Conservation (phyloP, 2,797 vertebrate genomes). For the Sebastes minor region DNA sequence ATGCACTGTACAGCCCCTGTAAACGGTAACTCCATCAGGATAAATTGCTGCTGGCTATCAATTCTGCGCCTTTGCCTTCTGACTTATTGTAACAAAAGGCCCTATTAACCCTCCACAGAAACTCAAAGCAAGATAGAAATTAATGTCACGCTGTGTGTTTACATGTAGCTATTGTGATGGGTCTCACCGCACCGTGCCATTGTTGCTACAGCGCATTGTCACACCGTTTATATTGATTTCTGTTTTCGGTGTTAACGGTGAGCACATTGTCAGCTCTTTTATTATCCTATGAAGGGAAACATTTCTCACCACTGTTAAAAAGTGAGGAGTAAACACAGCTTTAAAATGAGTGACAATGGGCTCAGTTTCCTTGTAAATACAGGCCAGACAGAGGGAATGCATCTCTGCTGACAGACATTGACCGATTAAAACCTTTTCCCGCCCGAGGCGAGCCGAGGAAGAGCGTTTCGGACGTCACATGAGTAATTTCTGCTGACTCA, state of each 20-base stretch:
- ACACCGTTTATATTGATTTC: slow-evolving; percentile 31
- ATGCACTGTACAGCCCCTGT: slow-evolving; percentile 65
- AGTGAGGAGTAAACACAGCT: background rate
- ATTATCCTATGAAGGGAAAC: slow-evolving; percentile 12
- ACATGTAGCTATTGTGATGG: background rate
- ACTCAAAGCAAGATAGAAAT: slow-evolving; percentile 18
- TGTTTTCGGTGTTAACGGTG: slow-evolving; percentile 29
- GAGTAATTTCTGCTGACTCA: slow-evolving; percentile 71
- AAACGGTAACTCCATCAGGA: slow-evolving; percentile 79
- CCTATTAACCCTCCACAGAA: slow-evolving; percentile 44
- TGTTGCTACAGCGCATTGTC: slow-evolving; percentile 23
- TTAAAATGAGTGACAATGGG: slow-evolving; percentile 24
- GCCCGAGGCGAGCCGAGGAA: slow-evolving; percentile 17
- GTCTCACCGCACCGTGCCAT: background rate
- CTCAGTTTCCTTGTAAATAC: background rate
- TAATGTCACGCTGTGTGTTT: slow-evolving; percentile 31
- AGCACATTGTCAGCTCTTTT: slow-evolving; percentile 38
- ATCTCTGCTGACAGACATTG: slow-evolving; percentile 38
- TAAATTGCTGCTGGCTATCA: slow-evolving; percentile 80
- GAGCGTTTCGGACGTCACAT: slow-evolving; percentile 41
- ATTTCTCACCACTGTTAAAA: slow-evolving; percentile 7
- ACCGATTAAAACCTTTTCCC: slow-evolving; percentile 27
- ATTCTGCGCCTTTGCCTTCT: slow-evolving; percentile 72
- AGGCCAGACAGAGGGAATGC: background rate
- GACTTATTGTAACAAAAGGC: slow-evolving; percentile 61